Base-by-base conservation (phyloP, 1,140 invertebrate genomes). In the Pogonus chalceus region DNA sequence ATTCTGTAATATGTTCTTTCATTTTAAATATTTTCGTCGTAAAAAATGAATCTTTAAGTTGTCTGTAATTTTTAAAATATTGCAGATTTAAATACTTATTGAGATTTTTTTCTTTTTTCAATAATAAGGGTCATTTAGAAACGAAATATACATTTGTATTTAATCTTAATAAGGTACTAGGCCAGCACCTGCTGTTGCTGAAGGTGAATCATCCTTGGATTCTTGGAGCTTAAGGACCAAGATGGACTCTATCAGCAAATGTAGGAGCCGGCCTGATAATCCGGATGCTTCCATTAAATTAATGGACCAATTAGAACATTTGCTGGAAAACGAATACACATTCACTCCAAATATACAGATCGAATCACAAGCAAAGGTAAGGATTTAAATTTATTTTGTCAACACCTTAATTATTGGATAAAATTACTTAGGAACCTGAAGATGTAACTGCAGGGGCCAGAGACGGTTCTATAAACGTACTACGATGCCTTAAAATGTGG, bases 401-500 rank as follows among this genome's bases (percentile, higher is more conserved):
- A 50, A 9, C 18, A n/a, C 3, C 3, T 20, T 21, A 18, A 12
- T 53, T 53, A 2, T 1, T 10, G 26, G 46, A 49, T 20, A 20
- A 52, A n/a, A n/a, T n/a, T 7, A 10, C 12, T 23, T 23, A 58
- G 18, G 60, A 71, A 63, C 62, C 62, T 47, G 78, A 79, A 37
- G 84, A 86, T 59, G 81, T 87, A 61, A 84, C 83, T 35, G 79
- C 78, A 50, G 82, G 79, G 16, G 82, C 83, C 46, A 74, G 86
- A 2, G 84, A 88, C 71, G 84, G 84, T 49, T 84, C 85, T 1
- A 84, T 83, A 2, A 84, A 88, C 68, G 84, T 88, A 58, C 71
- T 88, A 59, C 77, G 85, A 54, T 88, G 85, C 65, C 75, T 89
- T 35, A 88, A 88, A 70, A 81, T 88, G 57, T 87, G 85, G 84